Percentiles rank a stretch among this genome's conserved stretches.
These are phyloP conservation scores for Ips typographus DNA, from an alignment of 1,140 invertebrate species.

Conservation along the genomic window DNA sequence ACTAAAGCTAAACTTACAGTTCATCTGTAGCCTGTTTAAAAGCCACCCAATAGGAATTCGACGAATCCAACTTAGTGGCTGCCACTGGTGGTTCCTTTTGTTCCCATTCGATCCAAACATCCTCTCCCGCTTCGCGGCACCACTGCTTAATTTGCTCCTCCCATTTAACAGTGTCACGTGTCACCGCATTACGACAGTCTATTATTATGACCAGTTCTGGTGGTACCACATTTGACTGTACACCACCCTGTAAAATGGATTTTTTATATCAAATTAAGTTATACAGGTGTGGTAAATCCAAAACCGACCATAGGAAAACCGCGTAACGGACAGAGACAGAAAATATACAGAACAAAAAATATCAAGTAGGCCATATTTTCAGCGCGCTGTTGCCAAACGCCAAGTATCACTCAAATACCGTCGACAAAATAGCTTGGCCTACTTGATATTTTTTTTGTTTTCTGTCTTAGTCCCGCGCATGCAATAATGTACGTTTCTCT, in stretches of 20 bases:
- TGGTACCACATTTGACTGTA: slow-evolving; percentile 92
- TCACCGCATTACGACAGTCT: slow-evolving; percentile 78
- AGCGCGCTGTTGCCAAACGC: no score
- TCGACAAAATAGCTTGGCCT: no score
- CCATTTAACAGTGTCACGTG: slow-evolving; percentile 69
- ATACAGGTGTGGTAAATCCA: no score
- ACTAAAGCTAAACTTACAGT: slow-evolving; percentile 51
- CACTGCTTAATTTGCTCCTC: slow-evolving; percentile 73
- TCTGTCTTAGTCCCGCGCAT: no score
- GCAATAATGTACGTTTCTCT: no score
- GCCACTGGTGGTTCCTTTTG: slow-evolving; percentile 65
- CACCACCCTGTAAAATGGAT: slow-evolving; percentile 68
- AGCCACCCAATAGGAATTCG: slow-evolving; percentile 79
- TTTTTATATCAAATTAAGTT: background rate
- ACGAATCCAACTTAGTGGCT: slow-evolving; percentile 68
- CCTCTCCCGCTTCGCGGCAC: slow-evolving; percentile 80
- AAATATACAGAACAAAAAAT: no score
- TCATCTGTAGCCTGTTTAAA: slow-evolving; percentile 68
- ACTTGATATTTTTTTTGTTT: no score
- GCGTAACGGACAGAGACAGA: no score
- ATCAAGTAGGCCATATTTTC: no score
- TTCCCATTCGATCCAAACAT: slow-evolving; percentile 72
- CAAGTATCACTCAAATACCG: no score
- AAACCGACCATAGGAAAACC: no score
- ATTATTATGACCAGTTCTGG: slow-evolving; percentile 73